Evolutionary conservation across 2,113 vertebrate species (phyloP).

Genomic region (Raja brachyura): DNA sequence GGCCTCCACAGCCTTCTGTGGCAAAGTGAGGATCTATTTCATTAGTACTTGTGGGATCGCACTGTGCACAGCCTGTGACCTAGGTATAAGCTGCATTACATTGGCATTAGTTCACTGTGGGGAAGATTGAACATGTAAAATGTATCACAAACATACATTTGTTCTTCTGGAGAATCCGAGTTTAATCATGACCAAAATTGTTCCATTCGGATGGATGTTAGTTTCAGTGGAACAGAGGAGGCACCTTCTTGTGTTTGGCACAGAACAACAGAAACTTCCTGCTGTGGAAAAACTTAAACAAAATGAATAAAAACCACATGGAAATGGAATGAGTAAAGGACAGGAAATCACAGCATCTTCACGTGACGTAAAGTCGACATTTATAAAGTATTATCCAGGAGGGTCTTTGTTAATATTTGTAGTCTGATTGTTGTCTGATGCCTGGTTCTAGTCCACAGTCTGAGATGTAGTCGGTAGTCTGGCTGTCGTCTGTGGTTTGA

Average conservation of each 20-base stretch:
- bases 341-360: neutral
- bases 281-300: slow-evolving; percentile 6
- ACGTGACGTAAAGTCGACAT: neutral
- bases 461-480: no score
- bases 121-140: no score
- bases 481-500: no score
- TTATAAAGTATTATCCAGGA: neutral
- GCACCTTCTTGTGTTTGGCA: neutral
- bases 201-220: neutral
- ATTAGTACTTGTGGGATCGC: neutral
- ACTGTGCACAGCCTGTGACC: neutral
- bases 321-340: neutral
- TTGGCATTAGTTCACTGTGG: no score
- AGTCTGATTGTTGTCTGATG: no score
- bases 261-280: neutral
- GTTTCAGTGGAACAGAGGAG: neutral
- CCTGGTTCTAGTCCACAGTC: no score
- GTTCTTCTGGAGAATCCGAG: no score
- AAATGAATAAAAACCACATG: neutral
- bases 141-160: no score
- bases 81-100: neutral
- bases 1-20: neutral
- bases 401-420: no score
- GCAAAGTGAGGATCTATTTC: neutral
- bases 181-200: neutral